Evolutionary conservation across 1,140 invertebrate species (phyloP), one percentile per base, ranked within the genome.

Genomic region (Marisa cornuarietis): DNA sequence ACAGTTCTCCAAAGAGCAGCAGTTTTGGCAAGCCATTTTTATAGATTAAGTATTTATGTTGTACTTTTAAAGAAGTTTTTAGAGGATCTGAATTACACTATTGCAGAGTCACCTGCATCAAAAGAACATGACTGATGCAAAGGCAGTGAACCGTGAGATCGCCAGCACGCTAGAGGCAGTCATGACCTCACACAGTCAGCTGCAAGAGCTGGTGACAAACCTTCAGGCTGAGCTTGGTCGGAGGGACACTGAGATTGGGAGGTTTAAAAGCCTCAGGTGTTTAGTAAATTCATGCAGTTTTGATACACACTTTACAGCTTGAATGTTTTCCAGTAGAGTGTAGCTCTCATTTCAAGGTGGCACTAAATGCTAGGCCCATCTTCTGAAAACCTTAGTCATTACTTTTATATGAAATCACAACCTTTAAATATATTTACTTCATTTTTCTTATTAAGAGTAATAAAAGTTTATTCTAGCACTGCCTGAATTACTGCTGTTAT

Each of bases 161-260:
- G 83, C 87, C 0, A 80, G 79, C 51, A 90, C 89, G 0, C 80
- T 90, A 58, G 89, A 90, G 78, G 85, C 86, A 13, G 87, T 90
- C n/a, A 89, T 90, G 88, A 74, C 85, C 9, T 90, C 88, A 14
- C 89, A 90, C 76, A 83, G 84, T 0, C 86, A 90, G 83, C 79
- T 90, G 54, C 89, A 90, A 83, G 83, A 80, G 1, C 82, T 86
- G 1, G 85, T 89, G 0, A 89, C 90, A 79, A 83, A 82, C 52
- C 83, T 90, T 31, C 88, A 90, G 81, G 83, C 83, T 26, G 86
- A 90, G 54, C 87, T 90, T 18, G 89, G 89, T 42, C 86, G 87
- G 71, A 88, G 88, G 68, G 89, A 90, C 73, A 81, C 87, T 0
- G 81, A 85, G 42, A 88, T 90, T 16, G 66, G 79, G 31, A 83